Evolutionary conservation across 2,113 vertebrate genomes (phyloP).

Genomic region (Xerus inauris): DNA sequence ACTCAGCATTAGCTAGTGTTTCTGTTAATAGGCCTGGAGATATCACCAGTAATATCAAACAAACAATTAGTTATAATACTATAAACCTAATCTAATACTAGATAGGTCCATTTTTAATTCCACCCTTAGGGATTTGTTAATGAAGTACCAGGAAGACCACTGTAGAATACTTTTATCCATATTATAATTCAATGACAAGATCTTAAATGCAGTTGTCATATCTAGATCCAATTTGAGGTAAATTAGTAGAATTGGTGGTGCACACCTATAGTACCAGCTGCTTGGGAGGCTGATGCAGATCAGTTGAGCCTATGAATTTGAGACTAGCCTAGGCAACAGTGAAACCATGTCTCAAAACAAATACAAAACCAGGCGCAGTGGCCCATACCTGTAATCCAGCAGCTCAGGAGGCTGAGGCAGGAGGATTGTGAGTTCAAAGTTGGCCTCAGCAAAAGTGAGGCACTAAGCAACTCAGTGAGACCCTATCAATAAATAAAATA

Average conservation of each 20-base stretch:
- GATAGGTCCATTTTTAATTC: background rate
- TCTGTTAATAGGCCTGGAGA: conserved; percentile 23
- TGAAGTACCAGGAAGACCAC: background rate
- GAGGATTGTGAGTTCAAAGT: no score
- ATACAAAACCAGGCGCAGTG: no score
- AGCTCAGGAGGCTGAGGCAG: no score
- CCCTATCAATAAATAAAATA: no score
- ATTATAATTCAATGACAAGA: background rate
- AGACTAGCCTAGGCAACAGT: background rate
- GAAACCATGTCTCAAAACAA: background rate
- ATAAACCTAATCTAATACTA: background rate
- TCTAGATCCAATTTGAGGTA: background rate
- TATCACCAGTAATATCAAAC: conserved; percentile 20
- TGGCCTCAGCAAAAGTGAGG: no score
- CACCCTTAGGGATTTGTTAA: background rate
- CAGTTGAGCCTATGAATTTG: background rate
- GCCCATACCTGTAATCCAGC: no score
- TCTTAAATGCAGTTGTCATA: background rate
- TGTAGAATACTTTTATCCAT: background rate
- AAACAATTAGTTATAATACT: background rate
- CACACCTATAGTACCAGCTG: background rate
- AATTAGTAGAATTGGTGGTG: background rate
- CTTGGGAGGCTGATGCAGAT: background rate
- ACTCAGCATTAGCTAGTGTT: background rate
- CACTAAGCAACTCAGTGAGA: no score